Conservation (phyloP, 2,113 vertebrate species). For the Falco punctatus region DNA sequence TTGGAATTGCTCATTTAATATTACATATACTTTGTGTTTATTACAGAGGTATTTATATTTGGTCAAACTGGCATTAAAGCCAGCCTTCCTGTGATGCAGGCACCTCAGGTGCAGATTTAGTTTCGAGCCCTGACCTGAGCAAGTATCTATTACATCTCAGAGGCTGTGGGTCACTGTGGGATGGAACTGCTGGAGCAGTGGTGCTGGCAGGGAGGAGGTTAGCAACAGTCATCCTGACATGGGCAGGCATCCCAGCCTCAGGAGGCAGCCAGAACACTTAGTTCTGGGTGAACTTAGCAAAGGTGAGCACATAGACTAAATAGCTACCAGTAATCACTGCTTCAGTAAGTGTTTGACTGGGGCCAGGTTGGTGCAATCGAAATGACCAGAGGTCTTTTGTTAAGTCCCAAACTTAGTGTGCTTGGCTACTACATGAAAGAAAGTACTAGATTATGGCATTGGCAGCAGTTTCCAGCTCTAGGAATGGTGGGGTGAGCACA, state of each 20-base stretch:
- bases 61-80: neutral
- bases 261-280: neutral
- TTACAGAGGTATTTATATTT: conserved; percentile 21
- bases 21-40: conserved; percentile 26
- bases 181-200: neutral
- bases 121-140: neutral
- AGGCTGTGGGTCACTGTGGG: neutral
- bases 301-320: neutral
- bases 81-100: neutral
- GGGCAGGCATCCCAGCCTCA: neutral
- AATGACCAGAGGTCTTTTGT: neutral
- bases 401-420: neutral
- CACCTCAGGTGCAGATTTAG: conserved; percentile 14
- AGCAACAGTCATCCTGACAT: neutral
- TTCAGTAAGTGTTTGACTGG: neutral
- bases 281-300: neutral
- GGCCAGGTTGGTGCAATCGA: neutral
- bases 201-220: neutral
- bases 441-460: neutral
- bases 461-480: neutral
- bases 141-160: conserved; percentile 18
- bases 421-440: neutral
- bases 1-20: conserved; percentile 33
- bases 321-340: neutral
- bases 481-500: neutral